phyloP scores from a whole-genome alignment of 2,113 vertebrate species.

The Syrrhaptes paradoxus region DNA sequence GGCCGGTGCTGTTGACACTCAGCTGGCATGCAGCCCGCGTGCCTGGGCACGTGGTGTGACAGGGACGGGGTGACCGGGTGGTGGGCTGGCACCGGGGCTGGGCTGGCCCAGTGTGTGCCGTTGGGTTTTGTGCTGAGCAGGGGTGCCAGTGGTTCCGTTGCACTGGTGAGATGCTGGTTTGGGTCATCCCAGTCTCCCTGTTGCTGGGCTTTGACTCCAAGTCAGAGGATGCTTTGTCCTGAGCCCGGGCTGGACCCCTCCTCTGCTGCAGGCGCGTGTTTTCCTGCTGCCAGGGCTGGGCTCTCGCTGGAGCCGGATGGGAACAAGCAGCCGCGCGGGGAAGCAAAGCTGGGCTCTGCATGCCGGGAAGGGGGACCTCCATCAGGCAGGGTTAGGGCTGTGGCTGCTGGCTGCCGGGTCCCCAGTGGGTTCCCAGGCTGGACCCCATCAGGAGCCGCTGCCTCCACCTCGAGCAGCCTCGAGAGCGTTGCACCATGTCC shows the following conservation, averaged over 20 bases:
- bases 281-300: background rate
- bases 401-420: background rate
- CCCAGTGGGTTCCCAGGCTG: background rate
- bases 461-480: background rate
- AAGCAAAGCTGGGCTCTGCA: background rate
- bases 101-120: fast-evolving
- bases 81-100: background rate
- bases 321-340: background rate
- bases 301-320: background rate
- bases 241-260: background rate
- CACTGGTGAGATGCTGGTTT: fast-evolving
- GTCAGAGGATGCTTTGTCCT: background rate
- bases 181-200: background rate
- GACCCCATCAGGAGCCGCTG: fast-evolving
- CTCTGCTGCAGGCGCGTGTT: too few relatives aligned
- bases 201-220: background rate
- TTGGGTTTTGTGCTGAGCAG: background rate
- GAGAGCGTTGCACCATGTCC: background rate
- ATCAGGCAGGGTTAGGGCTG: fast-evolving
- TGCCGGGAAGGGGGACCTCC: background rate
- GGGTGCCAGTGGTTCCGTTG: fast-evolving
- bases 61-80: fast-evolving
- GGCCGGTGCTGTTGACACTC: fast-evolving
- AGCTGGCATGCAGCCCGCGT: fast-evolving
- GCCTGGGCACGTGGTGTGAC: fast-evolving